A percentile compares a stretch with the other conserved stretches of the same genome.
These are phyloP conservation scores for Drosophila bifasciata DNA, from an alignment of 1,140 invertebrate species.

Conservation along the genomic window DNA sequence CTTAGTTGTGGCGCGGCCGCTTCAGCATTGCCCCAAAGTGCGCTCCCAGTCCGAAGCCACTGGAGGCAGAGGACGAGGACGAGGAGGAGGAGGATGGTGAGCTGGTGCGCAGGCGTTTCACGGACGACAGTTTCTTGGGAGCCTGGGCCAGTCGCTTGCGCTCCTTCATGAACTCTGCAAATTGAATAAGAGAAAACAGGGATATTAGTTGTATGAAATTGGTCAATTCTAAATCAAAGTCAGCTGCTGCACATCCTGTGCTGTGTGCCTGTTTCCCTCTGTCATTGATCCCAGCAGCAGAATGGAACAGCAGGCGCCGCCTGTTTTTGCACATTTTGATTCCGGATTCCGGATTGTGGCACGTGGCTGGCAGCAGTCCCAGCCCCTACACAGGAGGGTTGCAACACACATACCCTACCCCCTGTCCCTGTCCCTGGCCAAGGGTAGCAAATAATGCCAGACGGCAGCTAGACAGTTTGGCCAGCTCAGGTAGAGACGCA, in stretches of 20 bases:
- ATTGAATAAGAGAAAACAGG: slow-evolving; percentile 32
- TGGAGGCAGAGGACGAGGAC: slow-evolving; percentile 34
- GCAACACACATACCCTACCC: slow-evolving; percentile 12
- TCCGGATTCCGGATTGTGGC: slow-evolving; percentile 64
- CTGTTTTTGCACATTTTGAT: slow-evolving; percentile 81
- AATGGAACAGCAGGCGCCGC: slow-evolving; percentile 71
- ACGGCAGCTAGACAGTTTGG: slow-evolving; percentile 45
- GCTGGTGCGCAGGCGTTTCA: slow-evolving; percentile 73
- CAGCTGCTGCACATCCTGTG: slow-evolving; percentile 56
- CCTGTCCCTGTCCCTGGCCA: slow-evolving; percentile 7
- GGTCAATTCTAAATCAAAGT: slow-evolving; percentile 47
- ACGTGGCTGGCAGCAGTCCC: slow-evolving; percentile 65
- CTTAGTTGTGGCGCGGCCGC: slow-evolving; percentile 58
- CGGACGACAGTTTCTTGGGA: slow-evolving; percentile 79
- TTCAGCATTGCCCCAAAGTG: slow-evolving; percentile 56
- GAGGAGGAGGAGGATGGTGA: slow-evolving; percentile 45
- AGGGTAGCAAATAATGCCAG: slow-evolving; percentile 62
- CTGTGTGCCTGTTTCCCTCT: neutral
- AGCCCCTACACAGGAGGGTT: slow-evolving; percentile 41
- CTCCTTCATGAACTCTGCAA: slow-evolving; percentile 84
- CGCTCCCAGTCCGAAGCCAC: slow-evolving; percentile 36
- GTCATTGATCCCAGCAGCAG: slow-evolving; percentile 56
- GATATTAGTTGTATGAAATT: slow-evolving; percentile 47
- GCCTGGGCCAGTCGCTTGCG: slow-evolving; percentile 81
- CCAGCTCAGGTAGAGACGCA: slow-evolving; percentile 51